Evolutionary conservation across 2,113 vertebrate genomes (phyloP), one percentile per base, ranked within the genome.

Genomic region (Calidris pugnax): DNA sequence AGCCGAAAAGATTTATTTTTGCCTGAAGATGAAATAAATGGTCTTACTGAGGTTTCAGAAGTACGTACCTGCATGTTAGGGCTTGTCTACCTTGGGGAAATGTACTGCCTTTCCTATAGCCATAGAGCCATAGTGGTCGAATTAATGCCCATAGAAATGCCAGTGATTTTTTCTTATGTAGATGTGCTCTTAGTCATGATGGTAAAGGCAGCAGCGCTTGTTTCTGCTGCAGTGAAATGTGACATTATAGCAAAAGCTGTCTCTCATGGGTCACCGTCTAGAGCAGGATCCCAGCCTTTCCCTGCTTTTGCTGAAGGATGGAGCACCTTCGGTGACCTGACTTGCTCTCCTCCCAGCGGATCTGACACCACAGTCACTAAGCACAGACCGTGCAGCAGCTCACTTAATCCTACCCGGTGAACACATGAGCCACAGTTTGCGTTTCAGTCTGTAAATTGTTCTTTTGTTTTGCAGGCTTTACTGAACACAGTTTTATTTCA

Each of bases 391-490:
- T 43, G 85, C 94, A 59, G 88, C 90, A 17, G 75, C 90, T 90
- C 91, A 20, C 89, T 71, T 75, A 94, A 93, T 95, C 94, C 56
- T 86, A 4, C 71, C 85, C 73, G 4, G 93, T 10, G 35, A 91
- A 79, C 97, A 96, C 97, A 95, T 92, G 90, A 90, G 96, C 89
- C 76, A 50, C 95, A 84, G 95, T 95, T 93, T 88, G 91, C 17
- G 2, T 81, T 91, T 93, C 96, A 91, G 96, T 95, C 97, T 95
- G 93, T 96, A 98, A 98, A 97, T 92, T 97, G 97, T 98, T 97
- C 97, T 97, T 98, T 98, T 98, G 98, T 98, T 98, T 98, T 94
- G 93, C 94, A 97, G 96, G 95, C 96, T 97, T 98, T 98, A 95
- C 95, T 53, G 85, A 96, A 92, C 98, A 97, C 78, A 30, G 96